phyloP scores from a whole-genome alignment of 1,140 invertebrate genomes.

The Drosophila bifasciata region DNA sequence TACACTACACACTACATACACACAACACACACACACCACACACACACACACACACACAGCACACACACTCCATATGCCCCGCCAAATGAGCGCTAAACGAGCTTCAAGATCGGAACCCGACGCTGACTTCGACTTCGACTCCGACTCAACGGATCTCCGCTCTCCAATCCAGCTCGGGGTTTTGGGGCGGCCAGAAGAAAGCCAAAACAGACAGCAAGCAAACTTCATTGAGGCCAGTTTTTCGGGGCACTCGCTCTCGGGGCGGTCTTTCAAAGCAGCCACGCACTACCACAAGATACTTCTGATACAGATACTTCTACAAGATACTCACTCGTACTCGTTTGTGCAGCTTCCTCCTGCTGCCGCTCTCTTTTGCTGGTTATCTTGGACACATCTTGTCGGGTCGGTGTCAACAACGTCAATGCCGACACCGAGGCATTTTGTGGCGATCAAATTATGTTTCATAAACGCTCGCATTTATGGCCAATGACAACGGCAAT shows the following conservation, averaged over 20 bases:
- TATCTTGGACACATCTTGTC: conserved; percentile 49
- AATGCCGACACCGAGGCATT: conserved; percentile 68
- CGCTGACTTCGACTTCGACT: too few species aligned
- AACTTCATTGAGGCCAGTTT: conserved; percentile 63
- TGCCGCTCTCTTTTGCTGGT: background rate
- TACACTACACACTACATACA: conserved; percentile 40
- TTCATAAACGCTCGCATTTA: conserved; percentile 81
- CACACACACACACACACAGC: too few species aligned
- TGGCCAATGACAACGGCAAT: conserved; percentile 58
- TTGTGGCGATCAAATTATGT: conserved; percentile 82
- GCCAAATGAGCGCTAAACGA: conserved; percentile 73
- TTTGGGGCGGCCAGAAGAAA: conserved; percentile 58
- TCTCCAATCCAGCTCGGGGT: conserved; percentile 23
- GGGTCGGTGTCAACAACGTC: conserved; percentile 61
- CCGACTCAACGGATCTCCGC: too few species aligned
- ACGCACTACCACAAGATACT: conserved; percentile 29
- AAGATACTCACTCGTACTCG: too few species aligned
- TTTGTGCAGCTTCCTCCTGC: too few species aligned
- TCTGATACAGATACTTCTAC: too few species aligned
- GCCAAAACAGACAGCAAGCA: conserved; percentile 28
- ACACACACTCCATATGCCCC: too few species aligned
- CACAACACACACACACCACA: conserved; percentile 35
- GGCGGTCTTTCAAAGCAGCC: conserved; percentile 74
- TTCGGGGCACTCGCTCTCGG: conserved; percentile 51
- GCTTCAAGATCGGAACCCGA: conserved; percentile 28